Conservation (phyloP, 2,888 invertebrate genomes). For the Drosophila borborema region DNA sequence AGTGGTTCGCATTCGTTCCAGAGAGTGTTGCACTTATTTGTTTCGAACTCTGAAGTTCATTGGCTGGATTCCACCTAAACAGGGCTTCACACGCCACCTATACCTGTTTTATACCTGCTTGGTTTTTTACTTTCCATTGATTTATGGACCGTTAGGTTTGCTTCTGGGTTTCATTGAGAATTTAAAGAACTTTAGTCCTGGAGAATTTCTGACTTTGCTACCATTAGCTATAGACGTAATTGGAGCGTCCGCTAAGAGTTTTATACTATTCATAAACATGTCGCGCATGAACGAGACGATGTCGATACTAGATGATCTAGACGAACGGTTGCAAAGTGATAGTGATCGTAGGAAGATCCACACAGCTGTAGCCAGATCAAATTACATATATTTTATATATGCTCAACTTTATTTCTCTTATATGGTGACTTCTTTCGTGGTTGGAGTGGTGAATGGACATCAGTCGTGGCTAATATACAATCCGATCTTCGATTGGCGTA, state of each 20-base stretch:
- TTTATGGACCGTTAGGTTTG: slow-evolving; percentile 54
- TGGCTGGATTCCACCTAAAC: slow-evolving; percentile 52
- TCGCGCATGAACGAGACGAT: slow-evolving; percentile 26
- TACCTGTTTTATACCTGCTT: slow-evolving; percentile 39
- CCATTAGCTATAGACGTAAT: slow-evolving; percentile 43
- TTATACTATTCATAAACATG: slow-evolving; percentile 24
- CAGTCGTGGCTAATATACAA: slow-evolving; percentile 58
- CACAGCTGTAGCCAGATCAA: slow-evolving; percentile 45
- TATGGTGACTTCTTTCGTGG: slow-evolving; percentile 23
- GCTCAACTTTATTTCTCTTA: slow-evolving; percentile 19
- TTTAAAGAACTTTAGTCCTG: slow-evolving; percentile 44
- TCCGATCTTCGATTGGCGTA: slow-evolving; percentile 56
- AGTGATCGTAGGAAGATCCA: slow-evolving; percentile 49
- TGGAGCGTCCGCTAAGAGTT: slow-evolving; percentile 35
- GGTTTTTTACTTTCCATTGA: slow-evolving; percentile 12
- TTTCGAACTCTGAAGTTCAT: slow-evolving; percentile 29
- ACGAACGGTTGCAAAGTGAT: slow-evolving; percentile 33
- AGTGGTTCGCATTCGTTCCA: slow-evolving; percentile 37
- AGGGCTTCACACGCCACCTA: slow-evolving; percentile 34
- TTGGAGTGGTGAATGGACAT: slow-evolving; percentile 15
- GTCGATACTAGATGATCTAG: slow-evolving; percentile 43
- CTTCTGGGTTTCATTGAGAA: slow-evolving; percentile 41
- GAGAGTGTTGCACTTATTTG: slow-evolving; percentile 47
- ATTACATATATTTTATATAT: slow-evolving; percentile 35
- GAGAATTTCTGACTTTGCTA: slow-evolving; percentile 48